Conservation (phyloP, 2,888 invertebrate species). For the Microchrysa polita region DNA sequence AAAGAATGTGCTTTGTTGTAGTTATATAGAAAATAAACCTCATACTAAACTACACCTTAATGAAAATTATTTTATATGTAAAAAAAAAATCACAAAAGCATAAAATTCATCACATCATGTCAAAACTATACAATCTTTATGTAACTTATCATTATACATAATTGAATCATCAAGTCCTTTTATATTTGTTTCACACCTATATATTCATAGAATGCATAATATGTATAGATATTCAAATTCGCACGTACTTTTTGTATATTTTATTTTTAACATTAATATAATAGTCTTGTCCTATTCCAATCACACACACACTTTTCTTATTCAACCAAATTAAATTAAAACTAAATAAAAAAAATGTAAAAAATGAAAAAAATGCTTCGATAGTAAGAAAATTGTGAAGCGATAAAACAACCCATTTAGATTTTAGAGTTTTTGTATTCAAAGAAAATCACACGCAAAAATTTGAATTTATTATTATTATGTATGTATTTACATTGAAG, state of each 20-base stretch:
- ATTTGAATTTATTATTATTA: too few relatives aligned
- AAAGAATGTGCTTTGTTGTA: neutral
- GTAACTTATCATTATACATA: neutral
- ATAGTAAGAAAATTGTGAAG: too few relatives aligned
- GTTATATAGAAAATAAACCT: neutral
- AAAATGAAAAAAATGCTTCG: neutral
- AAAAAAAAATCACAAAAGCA: too few relatives aligned
- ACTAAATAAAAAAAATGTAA: neutral
- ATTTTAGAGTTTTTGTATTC: slow-evolving; percentile 5
- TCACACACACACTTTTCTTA: slow-evolving; percentile 3
- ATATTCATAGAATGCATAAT: neutral
- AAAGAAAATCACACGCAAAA: slow-evolving; percentile 6
- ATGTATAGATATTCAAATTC: neutral
- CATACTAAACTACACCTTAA: neutral
- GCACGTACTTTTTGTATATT: neutral
- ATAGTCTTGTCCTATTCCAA: too few relatives aligned
- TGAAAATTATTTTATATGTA: too few relatives aligned
- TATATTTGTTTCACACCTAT: neutral
- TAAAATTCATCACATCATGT: neutral
- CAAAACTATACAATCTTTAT: too few relatives aligned
- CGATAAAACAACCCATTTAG: slow-evolving; percentile 15
- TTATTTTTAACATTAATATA: neutral
- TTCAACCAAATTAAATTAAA: slow-evolving; percentile 16
- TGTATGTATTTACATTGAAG: slow-evolving; percentile 18
- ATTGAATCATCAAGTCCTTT: neutral